phyloP scores from a whole-genome alignment of 2,888 invertebrate species.

The Xiphydria camelus region DNA sequence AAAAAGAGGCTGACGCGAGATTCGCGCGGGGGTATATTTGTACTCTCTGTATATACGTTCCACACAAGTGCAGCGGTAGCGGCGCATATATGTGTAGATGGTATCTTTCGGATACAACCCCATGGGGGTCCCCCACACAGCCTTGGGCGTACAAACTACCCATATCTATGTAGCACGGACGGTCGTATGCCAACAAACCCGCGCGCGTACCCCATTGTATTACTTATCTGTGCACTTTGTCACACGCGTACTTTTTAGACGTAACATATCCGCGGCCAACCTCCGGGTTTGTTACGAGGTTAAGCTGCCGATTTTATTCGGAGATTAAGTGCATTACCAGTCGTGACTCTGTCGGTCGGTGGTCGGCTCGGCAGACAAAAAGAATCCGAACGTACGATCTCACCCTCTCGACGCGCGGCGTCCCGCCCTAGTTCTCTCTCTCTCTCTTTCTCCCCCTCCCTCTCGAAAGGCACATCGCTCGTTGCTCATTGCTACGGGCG shows the following conservation, averaged over 20 bases:
- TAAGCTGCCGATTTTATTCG: constrained; percentile 20
- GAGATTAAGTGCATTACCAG: constrained; percentile 18
- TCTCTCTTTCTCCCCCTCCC: constrained; percentile 1
- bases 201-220: constrained; percentile 26
- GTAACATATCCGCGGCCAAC: constrained; percentile 10
- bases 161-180: constrained; percentile 8
- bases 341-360: constrained; percentile 18
- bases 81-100: too few species aligned
- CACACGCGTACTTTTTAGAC: constrained; percentile 23
- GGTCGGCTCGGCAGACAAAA: constrained; percentile 11
- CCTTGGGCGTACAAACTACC: constrained; percentile 15
- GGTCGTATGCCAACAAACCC: constrained; percentile 12
- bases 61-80: too few species aligned
- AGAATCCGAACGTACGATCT: constrained; percentile 12
- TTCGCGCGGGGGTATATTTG: too few species aligned
- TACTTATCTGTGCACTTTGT: constrained; percentile 29
- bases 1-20: too few species aligned
- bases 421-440: constrained; percentile 3
- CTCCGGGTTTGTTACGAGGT: constrained; percentile 8
- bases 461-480: not conserved
- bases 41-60: too few species aligned
- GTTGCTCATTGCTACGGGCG: not conserved
- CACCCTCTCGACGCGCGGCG: not conserved
- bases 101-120: constrained; percentile 11
- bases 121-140: constrained; percentile 16